These are phyloP conservation scores for Achatina immaculata DNA, from an alignment of 1,140 invertebrate species.

Conservation along the genomic window DNA sequence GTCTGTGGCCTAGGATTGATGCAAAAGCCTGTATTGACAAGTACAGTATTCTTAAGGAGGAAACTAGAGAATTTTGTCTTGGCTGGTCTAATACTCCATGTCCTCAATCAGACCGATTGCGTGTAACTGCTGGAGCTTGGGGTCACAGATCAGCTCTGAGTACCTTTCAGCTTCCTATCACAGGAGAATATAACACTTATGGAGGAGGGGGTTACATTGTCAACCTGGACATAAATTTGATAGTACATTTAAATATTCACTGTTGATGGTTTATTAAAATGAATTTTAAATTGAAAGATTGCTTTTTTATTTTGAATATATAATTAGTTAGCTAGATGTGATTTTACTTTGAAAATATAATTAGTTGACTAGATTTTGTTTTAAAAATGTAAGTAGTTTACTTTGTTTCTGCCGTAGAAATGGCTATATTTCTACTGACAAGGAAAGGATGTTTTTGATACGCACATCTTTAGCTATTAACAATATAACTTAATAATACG, in stretches of 20 bases:
- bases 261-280: not conserved
- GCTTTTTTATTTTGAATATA: too few relatives aligned
- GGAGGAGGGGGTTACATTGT: constrained; percentile 58
- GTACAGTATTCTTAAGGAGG: constrained; percentile 46
- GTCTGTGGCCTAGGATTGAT: not conserved
- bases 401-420: too few relatives aligned
- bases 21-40: constrained; percentile 34
- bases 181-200: constrained; percentile 52
- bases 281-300: too few relatives aligned
- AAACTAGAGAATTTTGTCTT: constrained; percentile 47
- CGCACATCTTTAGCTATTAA: too few relatives aligned
- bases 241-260: not conserved
- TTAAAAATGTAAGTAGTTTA: too few relatives aligned
- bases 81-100: constrained; percentile 48
- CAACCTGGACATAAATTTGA: constrained; percentile 52
- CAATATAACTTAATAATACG: too few relatives aligned
- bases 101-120: constrained; percentile 37
- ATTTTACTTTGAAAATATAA: not conserved
- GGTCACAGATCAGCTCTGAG: constrained; percentile 47
- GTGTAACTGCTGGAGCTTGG: constrained; percentile 52
- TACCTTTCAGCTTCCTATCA: constrained; percentile 53
- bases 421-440: too few relatives aligned
- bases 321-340: too few relatives aligned
- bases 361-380: too few relatives aligned
- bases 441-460: too few relatives aligned